These are phyloP conservation scores for Pygocentrus nattereri DNA, from an alignment of 2,797 vertebrate genomes.

Conservation along the genomic window DNA sequence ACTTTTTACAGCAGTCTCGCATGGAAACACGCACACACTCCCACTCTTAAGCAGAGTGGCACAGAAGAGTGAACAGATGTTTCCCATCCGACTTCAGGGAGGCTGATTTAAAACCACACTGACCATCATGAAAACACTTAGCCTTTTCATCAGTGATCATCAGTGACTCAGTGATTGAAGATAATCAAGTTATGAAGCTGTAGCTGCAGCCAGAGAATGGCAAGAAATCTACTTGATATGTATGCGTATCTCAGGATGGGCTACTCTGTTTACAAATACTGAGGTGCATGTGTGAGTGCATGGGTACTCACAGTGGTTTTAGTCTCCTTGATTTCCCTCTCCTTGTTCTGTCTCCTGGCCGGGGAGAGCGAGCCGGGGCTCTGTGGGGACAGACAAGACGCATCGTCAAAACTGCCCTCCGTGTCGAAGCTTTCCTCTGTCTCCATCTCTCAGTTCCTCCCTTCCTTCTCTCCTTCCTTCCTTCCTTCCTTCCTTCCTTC, in stretches of 20 bases:
- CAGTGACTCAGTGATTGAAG: slow-evolving; percentile 1
- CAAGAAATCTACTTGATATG: slow-evolving; percentile 10
- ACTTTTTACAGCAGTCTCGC: slow-evolving; percentile 9
- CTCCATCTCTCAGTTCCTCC: slow-evolving; percentile 63
- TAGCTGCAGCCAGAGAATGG: neutral
- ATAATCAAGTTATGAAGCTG: neutral
- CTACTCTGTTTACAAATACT: slow-evolving; percentile 14
- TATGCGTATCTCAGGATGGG: neutral
- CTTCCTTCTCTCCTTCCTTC: slow-evolving; percentile 68
- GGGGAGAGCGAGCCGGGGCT: slow-evolving; percentile 89
- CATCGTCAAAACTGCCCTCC: slow-evolving; percentile 89
- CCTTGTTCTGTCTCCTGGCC: slow-evolving; percentile 87
- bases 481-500: slow-evolving; percentile 67
- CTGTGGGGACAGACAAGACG: slow-evolving; percentile 87
- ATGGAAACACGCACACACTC: slow-evolving; percentile 13
- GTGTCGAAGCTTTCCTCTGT: slow-evolving; percentile 86
- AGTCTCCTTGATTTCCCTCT: slow-evolving; percentile 90
- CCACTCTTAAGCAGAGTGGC: slow-evolving; percentile 22
- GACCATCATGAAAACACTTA: slow-evolving; percentile 17
- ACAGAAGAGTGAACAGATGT: slow-evolving; percentile 49
- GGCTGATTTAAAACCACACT: slow-evolving; percentile 42
- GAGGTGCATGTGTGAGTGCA: neutral
- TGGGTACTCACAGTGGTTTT: slow-evolving; percentile 86
- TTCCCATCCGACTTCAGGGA: slow-evolving; percentile 55
- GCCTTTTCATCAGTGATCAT: slow-evolving; percentile 27